phyloP scores from a whole-genome alignment of 2,888 invertebrate species.

The Hyalella azteca region DNA sequence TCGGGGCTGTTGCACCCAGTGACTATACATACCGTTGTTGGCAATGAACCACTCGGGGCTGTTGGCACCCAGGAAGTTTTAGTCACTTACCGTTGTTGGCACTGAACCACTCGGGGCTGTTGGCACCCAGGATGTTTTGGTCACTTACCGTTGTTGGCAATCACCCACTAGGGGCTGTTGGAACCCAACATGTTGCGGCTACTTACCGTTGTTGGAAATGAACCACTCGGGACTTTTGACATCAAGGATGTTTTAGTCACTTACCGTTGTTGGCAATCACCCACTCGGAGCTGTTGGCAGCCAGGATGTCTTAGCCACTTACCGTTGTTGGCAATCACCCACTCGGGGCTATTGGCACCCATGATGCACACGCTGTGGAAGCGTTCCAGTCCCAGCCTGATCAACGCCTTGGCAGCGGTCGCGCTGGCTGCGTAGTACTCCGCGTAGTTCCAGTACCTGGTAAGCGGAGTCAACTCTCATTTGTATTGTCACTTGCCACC shows the following conservation, averaged over 20 bases:
- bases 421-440: conserved; percentile 44
- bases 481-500: no score
- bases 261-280: conserved; percentile 77
- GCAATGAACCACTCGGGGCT: conserved; percentile 88
- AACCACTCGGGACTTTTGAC: conserved; percentile 94
- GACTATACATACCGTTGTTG: conserved; percentile 70
- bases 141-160: conserved; percentile 74
- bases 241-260: no score
- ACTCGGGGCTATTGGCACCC: conserved; percentile 90
- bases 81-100: no score
- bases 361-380: conserved; percentile 84
- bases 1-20: conserved; percentile 94
- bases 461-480: not conserved
- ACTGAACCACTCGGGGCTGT: no score
- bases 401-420: conserved; percentile 81
- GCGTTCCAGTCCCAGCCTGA: conserved; percentile 81
- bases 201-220: conserved; percentile 74
- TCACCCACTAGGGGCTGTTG: conserved; percentile 89
- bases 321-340: conserved; percentile 83
- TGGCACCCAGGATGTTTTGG: no score
- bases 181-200: no score
- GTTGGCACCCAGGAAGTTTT: conserved; percentile 93
- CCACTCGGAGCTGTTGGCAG: conserved; percentile 93
- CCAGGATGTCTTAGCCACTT: conserved; percentile 70
- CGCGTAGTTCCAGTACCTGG: conserved; percentile 49